A percentile compares a stretch with the other conserved stretches of the same genome.
Evolutionary conservation across 1,140 invertebrate genomes (phyloP).

Genomic region (Drosophila simulans): DNA sequence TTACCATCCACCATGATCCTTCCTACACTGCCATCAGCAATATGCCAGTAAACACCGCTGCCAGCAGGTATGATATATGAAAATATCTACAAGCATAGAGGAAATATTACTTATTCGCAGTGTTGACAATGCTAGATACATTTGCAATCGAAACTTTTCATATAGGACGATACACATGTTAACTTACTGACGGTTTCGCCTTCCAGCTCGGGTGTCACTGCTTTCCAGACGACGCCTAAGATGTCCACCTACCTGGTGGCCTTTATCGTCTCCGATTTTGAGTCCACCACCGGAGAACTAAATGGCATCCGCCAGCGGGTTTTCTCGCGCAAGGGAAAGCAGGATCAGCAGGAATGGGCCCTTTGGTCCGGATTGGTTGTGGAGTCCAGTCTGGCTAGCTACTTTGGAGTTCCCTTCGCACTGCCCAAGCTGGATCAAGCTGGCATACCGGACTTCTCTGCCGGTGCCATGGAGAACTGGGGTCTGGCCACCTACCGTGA

Average conservation of each 20-base stretch:
- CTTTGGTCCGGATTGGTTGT: slow-evolving; percentile 60
- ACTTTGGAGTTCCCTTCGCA: slow-evolving; percentile 59
- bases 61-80: slow-evolving; percentile 34
- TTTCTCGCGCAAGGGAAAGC: slow-evolving; percentile 63
- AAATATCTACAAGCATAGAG: not conserved
- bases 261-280: slow-evolving; percentile 89
- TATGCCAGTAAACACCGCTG: slow-evolving; percentile 86
- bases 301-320: slow-evolving; percentile 80
- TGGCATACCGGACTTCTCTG: slow-evolving; percentile 72
- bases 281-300: slow-evolving; percentile 37
- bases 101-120: slow-evolving; percentile 1
- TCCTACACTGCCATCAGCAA: slow-evolving; percentile 89
- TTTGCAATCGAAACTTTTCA: not conserved
- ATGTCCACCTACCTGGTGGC: slow-evolving; percentile 91
- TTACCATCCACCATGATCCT: slow-evolving; percentile 87
- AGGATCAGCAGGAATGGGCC: slow-evolving; percentile 59
- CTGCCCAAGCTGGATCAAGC: slow-evolving; percentile 74
- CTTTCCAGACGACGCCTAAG: slow-evolving; percentile 60
- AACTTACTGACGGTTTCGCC: too few species aligned
- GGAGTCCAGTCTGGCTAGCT: slow-evolving; percentile 51
- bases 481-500: slow-evolving; percentile 76
- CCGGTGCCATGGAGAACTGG: slow-evolving; percentile 82
- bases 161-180: too few species aligned
- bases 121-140: not conserved
- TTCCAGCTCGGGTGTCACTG: slow-evolving; percentile 55